Conservation (phyloP, 2,113 vertebrate genomes). For the Notothenia rossii region DNA sequence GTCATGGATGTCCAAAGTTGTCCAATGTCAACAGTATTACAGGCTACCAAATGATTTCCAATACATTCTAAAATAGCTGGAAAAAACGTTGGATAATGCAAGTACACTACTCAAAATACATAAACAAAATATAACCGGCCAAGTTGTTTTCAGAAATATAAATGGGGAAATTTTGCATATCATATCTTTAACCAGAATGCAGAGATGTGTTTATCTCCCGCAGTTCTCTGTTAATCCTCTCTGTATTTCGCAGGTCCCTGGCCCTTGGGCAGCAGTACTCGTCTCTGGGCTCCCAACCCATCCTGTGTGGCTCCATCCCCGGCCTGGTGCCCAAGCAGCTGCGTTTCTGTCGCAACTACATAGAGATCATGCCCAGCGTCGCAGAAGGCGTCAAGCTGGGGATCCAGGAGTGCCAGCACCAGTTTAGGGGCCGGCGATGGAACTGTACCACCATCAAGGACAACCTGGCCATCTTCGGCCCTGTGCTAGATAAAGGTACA, state of each 20-base stretch:
- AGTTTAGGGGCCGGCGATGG: constrained; percentile 96
- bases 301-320: constrained; percentile 94
- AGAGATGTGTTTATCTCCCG: not conserved
- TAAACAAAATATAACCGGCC: too few relatives aligned
- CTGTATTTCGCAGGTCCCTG: constrained; percentile 87
- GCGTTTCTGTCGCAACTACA: constrained; percentile 97
- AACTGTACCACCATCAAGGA: constrained; percentile 96
- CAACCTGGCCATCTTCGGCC: constrained; percentile 96
- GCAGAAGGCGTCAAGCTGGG: constrained; percentile 94
- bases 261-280: constrained; percentile 95
- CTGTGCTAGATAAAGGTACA: constrained; percentile 94
- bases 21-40: too few relatives aligned
- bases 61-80: too few relatives aligned
- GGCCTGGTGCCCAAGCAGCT: constrained; percentile 98
- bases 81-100: too few relatives aligned
- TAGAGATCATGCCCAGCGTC: constrained; percentile 99
- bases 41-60: too few relatives aligned
- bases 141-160: too few relatives aligned
- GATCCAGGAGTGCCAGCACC: constrained; percentile 97
- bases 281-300: constrained; percentile 91
- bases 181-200: not conserved
- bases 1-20: too few relatives aligned
- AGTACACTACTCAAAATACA: too few relatives aligned
- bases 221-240: not conserved
- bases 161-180: too few relatives aligned